phyloP scores from a whole-genome alignment of 2,113 vertebrate genomes.

The Lophius piscatorius region DNA sequence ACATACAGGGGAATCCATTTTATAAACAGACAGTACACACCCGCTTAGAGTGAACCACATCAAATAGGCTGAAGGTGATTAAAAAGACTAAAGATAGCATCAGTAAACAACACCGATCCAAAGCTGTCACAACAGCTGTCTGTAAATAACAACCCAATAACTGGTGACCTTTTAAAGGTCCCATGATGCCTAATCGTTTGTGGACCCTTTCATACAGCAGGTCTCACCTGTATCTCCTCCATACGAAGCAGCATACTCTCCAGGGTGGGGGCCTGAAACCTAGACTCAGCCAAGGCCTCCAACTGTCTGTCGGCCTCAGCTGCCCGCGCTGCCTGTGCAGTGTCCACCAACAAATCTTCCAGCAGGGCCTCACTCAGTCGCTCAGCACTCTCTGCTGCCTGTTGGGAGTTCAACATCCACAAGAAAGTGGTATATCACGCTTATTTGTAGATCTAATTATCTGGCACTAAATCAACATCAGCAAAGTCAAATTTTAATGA shows the following conservation, averaged over 20 bases:
- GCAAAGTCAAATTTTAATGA: background rate
- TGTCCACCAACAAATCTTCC: constrained; percentile 79
- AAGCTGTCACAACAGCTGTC: constrained; percentile 35
- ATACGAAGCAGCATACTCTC: constrained; percentile 91
- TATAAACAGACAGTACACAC: background rate
- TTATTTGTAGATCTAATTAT: background rate
- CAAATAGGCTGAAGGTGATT: background rate
- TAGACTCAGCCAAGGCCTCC: constrained; percentile 33
- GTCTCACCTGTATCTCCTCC: constrained; percentile 95
- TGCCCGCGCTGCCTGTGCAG: constrained; percentile 59
- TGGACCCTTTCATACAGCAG: background rate
- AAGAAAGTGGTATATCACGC: background rate
- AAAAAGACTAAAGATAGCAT: constrained; percentile 6
- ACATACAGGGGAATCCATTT: constrained; percentile 20
- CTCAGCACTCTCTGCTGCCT: constrained; percentile 72
- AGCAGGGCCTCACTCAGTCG: constrained; percentile 66
- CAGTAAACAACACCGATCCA: constrained; percentile 24
- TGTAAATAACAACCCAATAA: constrained; percentile 47
- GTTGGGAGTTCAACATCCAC: constrained; percentile 6
- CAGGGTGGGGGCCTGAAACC: constrained; percentile 73
- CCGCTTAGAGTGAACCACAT: background rate
- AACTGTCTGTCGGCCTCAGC: constrained; percentile 53
- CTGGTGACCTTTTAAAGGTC: constrained; percentile 38
- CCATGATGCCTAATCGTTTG: constrained; percentile 24
- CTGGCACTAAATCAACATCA: background rate